Evolutionary conservation across 2,113 vertebrate species (phyloP).

Genomic region (Otus sunia): DNA sequence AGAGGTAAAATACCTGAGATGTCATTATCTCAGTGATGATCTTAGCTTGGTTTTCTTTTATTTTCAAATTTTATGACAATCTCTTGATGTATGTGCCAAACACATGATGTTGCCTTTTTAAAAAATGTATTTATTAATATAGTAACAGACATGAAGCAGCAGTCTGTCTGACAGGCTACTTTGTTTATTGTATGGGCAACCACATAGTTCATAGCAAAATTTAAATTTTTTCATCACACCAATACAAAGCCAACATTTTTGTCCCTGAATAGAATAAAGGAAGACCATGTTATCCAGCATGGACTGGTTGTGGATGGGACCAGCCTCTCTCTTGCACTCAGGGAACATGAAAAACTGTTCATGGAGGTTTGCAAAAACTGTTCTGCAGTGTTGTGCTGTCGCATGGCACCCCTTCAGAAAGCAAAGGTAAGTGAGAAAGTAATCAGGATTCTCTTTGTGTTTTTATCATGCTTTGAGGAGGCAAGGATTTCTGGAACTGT

Average conservation of each 20-base stretch:
- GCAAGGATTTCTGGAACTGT: background rate
- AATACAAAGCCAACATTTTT: background rate
- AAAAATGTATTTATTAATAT: background rate
- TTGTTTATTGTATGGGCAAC: background rate
- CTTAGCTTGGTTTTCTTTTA: background rate
- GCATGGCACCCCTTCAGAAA: conserved; percentile 98
- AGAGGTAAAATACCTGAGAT: conserved; percentile 76
- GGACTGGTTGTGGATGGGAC: conserved; percentile 95
- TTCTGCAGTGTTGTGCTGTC: conserved; percentile 94
- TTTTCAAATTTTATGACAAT: background rate
- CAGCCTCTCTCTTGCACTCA: conserved; percentile 93
- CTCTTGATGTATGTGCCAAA: background rate
- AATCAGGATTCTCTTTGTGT: background rate
- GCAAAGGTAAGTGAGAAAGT: conserved; percentile 82
- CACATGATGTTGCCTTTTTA: background rate
- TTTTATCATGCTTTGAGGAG: background rate
- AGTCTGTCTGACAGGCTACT: background rate
- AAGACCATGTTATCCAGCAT: conserved; percentile 96
- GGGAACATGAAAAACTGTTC: conserved; percentile 95
- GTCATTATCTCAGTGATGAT: background rate
- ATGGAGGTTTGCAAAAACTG: conserved; percentile 97
- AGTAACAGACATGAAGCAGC: background rate
- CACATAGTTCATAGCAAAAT: background rate
- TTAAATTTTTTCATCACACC: fast-evolving
- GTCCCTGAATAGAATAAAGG: conserved; percentile 82